phyloP scores from a whole-genome alignment of 2,888 invertebrate genomes.

The Cephus pulcher region DNA sequence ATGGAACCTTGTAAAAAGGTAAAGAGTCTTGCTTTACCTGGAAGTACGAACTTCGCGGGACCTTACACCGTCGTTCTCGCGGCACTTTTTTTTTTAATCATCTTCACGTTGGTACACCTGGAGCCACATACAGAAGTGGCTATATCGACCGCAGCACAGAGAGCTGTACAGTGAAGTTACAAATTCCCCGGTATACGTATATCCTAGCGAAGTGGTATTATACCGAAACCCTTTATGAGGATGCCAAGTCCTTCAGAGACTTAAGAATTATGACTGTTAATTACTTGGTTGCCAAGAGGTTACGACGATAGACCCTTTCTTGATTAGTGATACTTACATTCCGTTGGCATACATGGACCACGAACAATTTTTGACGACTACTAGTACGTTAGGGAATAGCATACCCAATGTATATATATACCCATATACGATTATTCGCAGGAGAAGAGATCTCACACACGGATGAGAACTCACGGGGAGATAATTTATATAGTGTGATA shows the following conservation, averaged over 20 bases:
- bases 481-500: constrained; percentile 14
- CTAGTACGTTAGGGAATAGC: background rate
- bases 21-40: background rate
- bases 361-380: constrained; percentile 10
- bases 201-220: background rate
- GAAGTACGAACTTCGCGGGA: background rate
- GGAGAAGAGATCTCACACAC: background rate
- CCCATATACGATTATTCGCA: background rate
- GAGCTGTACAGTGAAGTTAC: background rate
- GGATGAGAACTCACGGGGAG: background rate
- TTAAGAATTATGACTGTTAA: constrained; percentile 19
- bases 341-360: constrained; percentile 14
- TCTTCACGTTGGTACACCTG: background rate
- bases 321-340: constrained; percentile 11
- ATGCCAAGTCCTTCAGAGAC: constrained; percentile 1
- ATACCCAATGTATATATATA: background rate
- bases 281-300: constrained; percentile 9
- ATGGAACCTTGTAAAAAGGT: background rate
- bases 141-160: background rate
- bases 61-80: background rate
- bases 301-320: constrained; percentile 1
- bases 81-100: background rate
- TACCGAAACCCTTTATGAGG: background rate
- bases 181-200: background rate
- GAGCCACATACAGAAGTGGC: background rate